Conservation (phyloP, 2,888 invertebrate genomes). For the Atethmia centrago region DNA sequence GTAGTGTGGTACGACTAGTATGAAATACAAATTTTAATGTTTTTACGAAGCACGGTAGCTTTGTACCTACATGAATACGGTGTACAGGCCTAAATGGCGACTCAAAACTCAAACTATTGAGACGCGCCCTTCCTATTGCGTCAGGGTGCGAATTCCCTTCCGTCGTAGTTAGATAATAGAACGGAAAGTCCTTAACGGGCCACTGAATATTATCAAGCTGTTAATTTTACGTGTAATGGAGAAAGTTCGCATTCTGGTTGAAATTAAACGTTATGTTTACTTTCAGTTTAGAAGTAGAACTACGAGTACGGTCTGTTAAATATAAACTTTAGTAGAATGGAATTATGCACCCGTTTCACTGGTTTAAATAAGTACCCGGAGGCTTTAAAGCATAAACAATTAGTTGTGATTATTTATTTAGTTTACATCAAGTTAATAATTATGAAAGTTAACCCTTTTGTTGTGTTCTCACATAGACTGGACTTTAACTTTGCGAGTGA, state of each 20-base stretch:
- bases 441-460: neutral
- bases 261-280: slow-evolving; percentile 56
- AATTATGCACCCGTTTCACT: slow-evolving; percentile 5
- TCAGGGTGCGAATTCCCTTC: slow-evolving; percentile 20
- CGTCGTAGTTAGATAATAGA: slow-evolving; percentile 53
- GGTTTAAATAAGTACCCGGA: neutral
- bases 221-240: slow-evolving; percentile 59
- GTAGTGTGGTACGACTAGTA: neutral
- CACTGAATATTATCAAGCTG: slow-evolving; percentile 58
- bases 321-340: slow-evolving; percentile 21
- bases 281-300: slow-evolving; percentile 33
- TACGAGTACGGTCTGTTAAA: slow-evolving; percentile 28
- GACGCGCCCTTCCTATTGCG: slow-evolving; percentile 14
- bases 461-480: neutral
- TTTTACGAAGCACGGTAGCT: neutral
- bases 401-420: neutral
- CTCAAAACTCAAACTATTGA: slow-evolving; percentile 3
- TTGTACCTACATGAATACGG: neutral
- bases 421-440: neutral
- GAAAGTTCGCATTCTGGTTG: slow-evolving; percentile 56
- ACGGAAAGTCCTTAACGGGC: slow-evolving; percentile 41
- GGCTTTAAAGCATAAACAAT: neutral
- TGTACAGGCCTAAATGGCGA: neutral
- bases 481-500: neutral
- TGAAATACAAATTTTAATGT: neutral